Conservation (phyloP, 2,797 vertebrate genomes). For the Ataeniobius toweri region DNA sequence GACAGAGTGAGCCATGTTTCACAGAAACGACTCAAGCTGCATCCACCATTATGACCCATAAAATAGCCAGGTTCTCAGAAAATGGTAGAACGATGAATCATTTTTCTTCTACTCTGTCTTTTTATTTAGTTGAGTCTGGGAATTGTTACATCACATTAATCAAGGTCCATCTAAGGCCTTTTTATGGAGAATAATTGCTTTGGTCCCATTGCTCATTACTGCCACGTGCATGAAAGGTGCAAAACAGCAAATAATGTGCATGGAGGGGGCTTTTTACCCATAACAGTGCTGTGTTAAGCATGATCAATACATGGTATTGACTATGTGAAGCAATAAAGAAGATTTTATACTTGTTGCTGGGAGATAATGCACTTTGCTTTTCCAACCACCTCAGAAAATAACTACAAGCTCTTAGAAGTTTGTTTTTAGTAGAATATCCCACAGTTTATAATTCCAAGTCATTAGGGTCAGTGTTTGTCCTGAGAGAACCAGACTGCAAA, state of each 20-base stretch:
- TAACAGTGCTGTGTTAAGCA: constrained; percentile 4
- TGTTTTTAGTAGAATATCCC: background rate
- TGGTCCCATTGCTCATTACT: background rate
- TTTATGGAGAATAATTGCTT: background rate
- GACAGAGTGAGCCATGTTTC: background rate
- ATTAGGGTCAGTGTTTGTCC: background rate
- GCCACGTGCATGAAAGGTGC: constrained; percentile 1
- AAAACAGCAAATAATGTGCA: constrained; percentile 8
- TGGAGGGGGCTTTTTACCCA: background rate
- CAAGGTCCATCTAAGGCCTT: background rate
- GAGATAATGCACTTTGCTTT: background rate
- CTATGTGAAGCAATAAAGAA: constrained; percentile 33
- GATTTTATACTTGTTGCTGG: background rate
- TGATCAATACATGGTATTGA: constrained; percentile 5
- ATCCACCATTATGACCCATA: background rate
- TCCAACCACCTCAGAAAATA: background rate
- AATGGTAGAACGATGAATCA: background rate
- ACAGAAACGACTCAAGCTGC: constrained; percentile 3
- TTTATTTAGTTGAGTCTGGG: background rate
- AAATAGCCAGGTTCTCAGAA: constrained; percentile 4
- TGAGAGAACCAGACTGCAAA: background rate
- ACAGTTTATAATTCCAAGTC: background rate
- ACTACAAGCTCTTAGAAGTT: background rate
- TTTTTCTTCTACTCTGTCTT: background rate
- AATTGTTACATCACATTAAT: background rate